These are phyloP conservation scores for Leptopilina myrica DNA, from an alignment of 2,888 invertebrate genomes.

Conservation along the genomic window DNA sequence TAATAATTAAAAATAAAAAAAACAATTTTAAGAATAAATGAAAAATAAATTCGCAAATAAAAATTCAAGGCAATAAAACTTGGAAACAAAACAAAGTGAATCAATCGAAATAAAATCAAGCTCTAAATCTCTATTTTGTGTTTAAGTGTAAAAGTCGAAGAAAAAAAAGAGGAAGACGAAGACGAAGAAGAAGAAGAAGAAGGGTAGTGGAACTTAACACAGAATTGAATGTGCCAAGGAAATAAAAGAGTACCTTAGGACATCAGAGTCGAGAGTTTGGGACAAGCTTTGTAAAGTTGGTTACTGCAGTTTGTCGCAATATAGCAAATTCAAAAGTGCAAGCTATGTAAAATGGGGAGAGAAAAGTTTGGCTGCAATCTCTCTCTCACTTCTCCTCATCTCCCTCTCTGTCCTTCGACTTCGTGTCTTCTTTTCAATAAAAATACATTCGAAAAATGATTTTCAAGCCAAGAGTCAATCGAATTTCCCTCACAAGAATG, in stretches of 20 bases:
- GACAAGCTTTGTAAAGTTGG: constrained; percentile 55
- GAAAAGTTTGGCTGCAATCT: constrained; percentile 58
- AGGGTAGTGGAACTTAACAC: constrained; percentile 6
- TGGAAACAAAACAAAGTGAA: neutral
- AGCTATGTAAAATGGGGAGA: constrained; percentile 44
- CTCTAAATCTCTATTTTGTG: neutral
- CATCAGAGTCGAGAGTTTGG: constrained; percentile 47
- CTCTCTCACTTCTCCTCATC: constrained; percentile 44
- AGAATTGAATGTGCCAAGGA: constrained; percentile 40
- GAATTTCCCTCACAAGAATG: constrained; percentile 27
- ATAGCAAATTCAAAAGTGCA: constrained; percentile 41
- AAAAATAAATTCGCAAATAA: too few species aligned
- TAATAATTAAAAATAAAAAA: too few species aligned
- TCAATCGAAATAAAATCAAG: neutral
- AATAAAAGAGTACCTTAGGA: constrained; percentile 46
- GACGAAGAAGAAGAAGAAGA: constrained; percentile 19
- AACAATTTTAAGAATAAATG: too few species aligned
- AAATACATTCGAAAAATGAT: constrained; percentile 7
- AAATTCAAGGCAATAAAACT: neutral
- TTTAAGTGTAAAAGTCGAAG: neutral
- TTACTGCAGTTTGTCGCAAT: constrained; percentile 59
- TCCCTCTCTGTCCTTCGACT: neutral
- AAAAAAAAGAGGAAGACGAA: neutral
- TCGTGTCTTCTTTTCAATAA: constrained; percentile 22
- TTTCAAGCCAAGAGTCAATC: constrained; percentile 33